phyloP scores from a whole-genome alignment of 1,140 invertebrate genomes.

The Caenorhabditis inopinata region DNA sequence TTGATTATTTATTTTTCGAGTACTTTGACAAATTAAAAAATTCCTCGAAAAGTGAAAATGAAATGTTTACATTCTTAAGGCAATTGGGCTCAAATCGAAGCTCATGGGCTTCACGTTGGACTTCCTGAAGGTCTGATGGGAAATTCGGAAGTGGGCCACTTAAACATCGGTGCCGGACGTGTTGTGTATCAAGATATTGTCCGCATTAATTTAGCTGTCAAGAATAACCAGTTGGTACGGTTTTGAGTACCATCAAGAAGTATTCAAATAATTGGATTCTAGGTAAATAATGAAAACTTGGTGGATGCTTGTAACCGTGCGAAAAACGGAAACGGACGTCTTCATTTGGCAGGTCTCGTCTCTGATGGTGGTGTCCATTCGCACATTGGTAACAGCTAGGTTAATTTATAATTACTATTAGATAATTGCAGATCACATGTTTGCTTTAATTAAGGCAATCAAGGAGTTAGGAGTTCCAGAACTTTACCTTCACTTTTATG shows the following conservation, averaged over 20 bases:
- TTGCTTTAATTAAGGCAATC: constrained; percentile 67
- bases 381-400: constrained; percentile 66
- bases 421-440: constrained; percentile 66
- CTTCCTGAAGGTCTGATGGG: constrained; percentile 70
- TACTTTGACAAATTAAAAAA: too few relatives aligned
- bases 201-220: constrained; percentile 68
- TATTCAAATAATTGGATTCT: neutral
- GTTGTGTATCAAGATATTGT: constrained; percentile 70
- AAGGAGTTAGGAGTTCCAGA: constrained; percentile 68
- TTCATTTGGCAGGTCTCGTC: constrained; percentile 68
- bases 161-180: constrained; percentile 70
- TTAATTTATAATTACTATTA: neutral
- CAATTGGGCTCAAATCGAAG: constrained; percentile 68
- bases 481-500: constrained; percentile 69
- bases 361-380: constrained; percentile 70
- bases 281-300: constrained; percentile 65
- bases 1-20: neutral
- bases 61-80: constrained; percentile 44
- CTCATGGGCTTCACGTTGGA: constrained; percentile 69
- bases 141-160: constrained; percentile 70
- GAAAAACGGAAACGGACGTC: constrained; percentile 65
- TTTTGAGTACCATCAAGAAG: neutral
- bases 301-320: constrained; percentile 66
- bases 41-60: too few relatives aligned
- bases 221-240: constrained; percentile 64